Base-by-base conservation (phyloP, 1,140 invertebrate genomes). In the Phthorimaea operculella region DNA sequence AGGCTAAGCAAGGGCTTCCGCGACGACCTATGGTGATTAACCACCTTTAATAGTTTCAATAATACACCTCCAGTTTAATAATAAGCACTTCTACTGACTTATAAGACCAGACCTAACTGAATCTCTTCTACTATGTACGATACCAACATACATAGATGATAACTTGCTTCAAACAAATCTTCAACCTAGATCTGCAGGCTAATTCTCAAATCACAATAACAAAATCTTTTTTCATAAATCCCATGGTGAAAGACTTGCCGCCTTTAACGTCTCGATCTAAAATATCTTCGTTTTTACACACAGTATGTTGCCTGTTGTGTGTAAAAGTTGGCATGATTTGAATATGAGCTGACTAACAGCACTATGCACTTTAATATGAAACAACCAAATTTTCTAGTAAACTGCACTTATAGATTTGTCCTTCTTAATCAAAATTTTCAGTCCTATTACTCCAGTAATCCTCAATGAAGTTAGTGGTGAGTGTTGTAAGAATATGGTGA, bases 391-490 rank as follows among this genome's bases (percentile, higher is more conserved):
- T 66, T 52, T 64, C 51, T 76, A 76, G 64, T 66, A 28, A 28
- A 59, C 55, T 64, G 79, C 79, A 83, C 77, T 73, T 49, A 78
- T 78, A 80, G 76, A 74, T 76, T 71, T 74, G 77, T 77, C 63
- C 69, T 75, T 73, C 62, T 72, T 69, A 70, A 62, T 70, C 17
- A 73, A 69, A 72, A 66, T 70, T 82, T 84, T 77, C 81, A 84
- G 81, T 84, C 73, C 52, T 71, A 68, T 72, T 72, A 74, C 76
- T 69, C 79, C 77, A 72, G 77, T 84, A 84, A 75, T 72, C 66
- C 68, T 70, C 72, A 70, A 74, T 72, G 74, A 71, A 63, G 66
- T 84, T 79, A 82, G 81, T 84, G 81, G 81, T 82, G 81, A 84
- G 81, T 83, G 76, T 80, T 80, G 77, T 79, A 68, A 68, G 72